Evolutionary conservation across 2,797 vertebrate species (phyloP).

Genomic region (Cryptoprocta ferox): DNA sequence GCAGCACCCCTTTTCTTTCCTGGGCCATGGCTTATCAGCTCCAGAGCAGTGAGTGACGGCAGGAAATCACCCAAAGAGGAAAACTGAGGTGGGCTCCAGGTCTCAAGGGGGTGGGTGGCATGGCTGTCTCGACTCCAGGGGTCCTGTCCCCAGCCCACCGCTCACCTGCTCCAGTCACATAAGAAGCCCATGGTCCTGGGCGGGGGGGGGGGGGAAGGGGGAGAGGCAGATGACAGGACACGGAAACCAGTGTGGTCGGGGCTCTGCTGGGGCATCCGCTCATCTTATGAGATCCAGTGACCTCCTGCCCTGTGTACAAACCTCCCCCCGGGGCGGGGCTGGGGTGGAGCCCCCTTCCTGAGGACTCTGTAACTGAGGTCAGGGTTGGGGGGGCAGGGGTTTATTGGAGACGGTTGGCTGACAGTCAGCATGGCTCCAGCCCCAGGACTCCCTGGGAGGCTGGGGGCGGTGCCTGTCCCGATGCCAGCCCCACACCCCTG

Average conservation of each 20-base stretch:
- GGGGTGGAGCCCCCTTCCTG: background rate
- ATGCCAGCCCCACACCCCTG: background rate
- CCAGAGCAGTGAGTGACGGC: background rate
- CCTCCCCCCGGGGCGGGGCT: background rate
- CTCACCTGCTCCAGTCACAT: background rate
- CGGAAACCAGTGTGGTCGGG: background rate
- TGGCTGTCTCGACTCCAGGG: accelerated
- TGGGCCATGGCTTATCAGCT: background rate
- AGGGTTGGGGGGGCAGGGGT: background rate
- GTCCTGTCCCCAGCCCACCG: background rate
- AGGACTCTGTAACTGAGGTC: background rate
- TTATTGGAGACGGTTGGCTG: background rate
- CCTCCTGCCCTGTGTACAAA: background rate
- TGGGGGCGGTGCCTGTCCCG: accelerated
- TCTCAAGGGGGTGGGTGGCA: background rate
- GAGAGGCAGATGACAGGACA: background rate
- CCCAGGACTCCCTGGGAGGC: background rate
- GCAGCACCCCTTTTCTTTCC: background rate
- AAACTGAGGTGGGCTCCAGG: background rate
- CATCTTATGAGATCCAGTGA: accelerated
- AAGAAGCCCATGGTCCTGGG: accelerated
- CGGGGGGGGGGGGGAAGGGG: accelerated
- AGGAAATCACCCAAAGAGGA: background rate
- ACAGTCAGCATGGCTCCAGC: background rate
- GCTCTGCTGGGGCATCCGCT: background rate